Conservation (phyloP, 2,797 vertebrate genomes). For the Spinibarbus caldwelli region DNA sequence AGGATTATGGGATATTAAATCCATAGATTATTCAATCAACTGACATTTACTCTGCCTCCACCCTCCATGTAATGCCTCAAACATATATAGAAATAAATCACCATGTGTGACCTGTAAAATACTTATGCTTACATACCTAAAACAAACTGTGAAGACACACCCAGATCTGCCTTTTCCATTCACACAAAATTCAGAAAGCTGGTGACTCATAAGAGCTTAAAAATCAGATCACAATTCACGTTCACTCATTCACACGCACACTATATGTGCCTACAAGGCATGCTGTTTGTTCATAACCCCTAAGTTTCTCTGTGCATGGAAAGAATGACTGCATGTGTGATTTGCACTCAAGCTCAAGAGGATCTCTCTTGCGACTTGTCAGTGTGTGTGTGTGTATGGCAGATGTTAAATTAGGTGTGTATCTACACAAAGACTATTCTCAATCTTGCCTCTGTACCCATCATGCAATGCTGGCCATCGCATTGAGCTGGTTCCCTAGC, state of each 20-base stretch:
- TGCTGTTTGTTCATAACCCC: constrained; percentile 27
- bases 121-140: neutral
- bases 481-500: constrained; percentile 79
- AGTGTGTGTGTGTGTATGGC: constrained; percentile 21
- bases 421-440: constrained; percentile 74
- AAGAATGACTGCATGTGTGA: constrained; percentile 31
- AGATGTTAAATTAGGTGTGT: constrained; percentile 50
- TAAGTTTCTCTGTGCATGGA: constrained; percentile 23
- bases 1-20: constrained; percentile 82
- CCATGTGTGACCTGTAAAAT: neutral
- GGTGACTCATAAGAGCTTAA: constrained; percentile 69
- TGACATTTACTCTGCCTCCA: constrained; percentile 66
- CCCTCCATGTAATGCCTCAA: constrained; percentile 6
- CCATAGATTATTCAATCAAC: constrained; percentile 83
- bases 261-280: neutral
- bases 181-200: constrained; percentile 60
- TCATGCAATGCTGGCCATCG: constrained; percentile 79
- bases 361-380: constrained; percentile 36
- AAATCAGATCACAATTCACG: constrained; percentile 63
- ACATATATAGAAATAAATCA: neutral
- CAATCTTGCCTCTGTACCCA: constrained; percentile 62
- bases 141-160: constrained; percentile 6
- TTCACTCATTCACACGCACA: constrained; percentile 9
- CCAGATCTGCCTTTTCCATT: neutral
- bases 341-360: constrained; percentile 33